phyloP scores from a whole-genome alignment of 2,797 vertebrate genomes.

The Rousettus madagascariensis region DNA sequence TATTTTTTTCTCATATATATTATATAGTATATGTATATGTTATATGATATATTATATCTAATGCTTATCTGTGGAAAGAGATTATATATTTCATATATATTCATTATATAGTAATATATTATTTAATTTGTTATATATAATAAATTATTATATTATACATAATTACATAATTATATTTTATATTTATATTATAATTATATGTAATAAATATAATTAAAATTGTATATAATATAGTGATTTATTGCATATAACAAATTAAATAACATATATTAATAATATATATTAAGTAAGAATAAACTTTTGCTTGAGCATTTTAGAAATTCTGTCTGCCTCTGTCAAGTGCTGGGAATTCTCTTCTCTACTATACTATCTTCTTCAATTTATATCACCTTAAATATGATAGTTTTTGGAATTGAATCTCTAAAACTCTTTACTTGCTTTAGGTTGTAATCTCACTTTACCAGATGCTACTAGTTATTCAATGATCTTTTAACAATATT shows the following conservation, averaged over 20 bases:
- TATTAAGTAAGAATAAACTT: background rate
- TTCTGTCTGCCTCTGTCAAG: background rate
- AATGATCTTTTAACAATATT: background rate
- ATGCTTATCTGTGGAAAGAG: no score
- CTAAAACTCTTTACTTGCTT: background rate
- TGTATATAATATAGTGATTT: no score
- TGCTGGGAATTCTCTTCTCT: background rate
- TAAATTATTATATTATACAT: no score
- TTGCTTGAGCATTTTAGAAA: background rate
- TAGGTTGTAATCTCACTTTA: background rate
- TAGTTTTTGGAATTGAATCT: background rate
- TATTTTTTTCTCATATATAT: background rate
- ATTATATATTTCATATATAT: no score
- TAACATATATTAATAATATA: background rate
- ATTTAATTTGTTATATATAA: no score
- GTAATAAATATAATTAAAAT: no score
- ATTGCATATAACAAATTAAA: no score
- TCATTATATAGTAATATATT: no score
- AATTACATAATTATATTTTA: no score
- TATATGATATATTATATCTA: no score
- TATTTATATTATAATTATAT: no score
- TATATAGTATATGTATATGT: no score
- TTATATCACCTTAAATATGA: background rate
- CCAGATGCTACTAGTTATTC: background rate
- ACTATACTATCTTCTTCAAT: background rate